A percentile compares a stretch with the other conserved stretches of the same genome.
These are phyloP conservation scores for Eucidaris tribuloides DNA, from an alignment of 35 echinoderm and acorn worm species.

Conservation along the genomic window DNA sequence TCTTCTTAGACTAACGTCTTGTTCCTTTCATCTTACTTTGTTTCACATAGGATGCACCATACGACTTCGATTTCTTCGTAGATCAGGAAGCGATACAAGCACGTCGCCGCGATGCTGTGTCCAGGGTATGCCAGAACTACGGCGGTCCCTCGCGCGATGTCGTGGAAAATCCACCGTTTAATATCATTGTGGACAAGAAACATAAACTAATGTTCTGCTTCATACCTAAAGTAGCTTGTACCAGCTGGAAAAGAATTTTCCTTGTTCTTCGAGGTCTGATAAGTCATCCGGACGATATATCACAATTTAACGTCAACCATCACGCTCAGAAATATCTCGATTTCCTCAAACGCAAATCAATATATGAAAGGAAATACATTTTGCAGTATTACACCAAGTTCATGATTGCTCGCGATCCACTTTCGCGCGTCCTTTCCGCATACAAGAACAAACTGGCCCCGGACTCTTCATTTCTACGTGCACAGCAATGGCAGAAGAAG, in stretches of 20 bases:
- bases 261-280: slow-evolving; percentile 65
- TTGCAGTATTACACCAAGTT: slow-evolving; percentile 82
- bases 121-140: no score
- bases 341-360: slow-evolving; percentile 29
- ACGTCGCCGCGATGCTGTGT: no score
- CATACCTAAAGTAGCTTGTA: slow-evolving; percentile 83
- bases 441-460: slow-evolving; percentile 81
- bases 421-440: slow-evolving; percentile 85
- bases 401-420: slow-evolving; percentile 78
- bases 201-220: slow-evolving; percentile 79
- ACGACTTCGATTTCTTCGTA: no score
- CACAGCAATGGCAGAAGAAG: background rate
- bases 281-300: slow-evolving; percentile 1
- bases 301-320: slow-evolving; percentile 52
- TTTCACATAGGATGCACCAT: no score
- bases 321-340: slow-evolving; percentile 1
- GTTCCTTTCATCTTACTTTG: no score
- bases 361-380: slow-evolving; percentile 21
- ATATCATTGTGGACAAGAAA: slow-evolving; percentile 62
- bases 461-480: slow-evolving; percentile 8
- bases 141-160: no score
- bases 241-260: slow-evolving; percentile 85
- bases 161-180: background rate
- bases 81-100: no score
- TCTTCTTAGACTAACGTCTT: no score